A percentile compares a stretch with the other conserved stretches of the same genome.
Evolutionary conservation across 2,797 vertebrate species (phyloP).

Genomic region (Echiichthys vipera): DNA sequence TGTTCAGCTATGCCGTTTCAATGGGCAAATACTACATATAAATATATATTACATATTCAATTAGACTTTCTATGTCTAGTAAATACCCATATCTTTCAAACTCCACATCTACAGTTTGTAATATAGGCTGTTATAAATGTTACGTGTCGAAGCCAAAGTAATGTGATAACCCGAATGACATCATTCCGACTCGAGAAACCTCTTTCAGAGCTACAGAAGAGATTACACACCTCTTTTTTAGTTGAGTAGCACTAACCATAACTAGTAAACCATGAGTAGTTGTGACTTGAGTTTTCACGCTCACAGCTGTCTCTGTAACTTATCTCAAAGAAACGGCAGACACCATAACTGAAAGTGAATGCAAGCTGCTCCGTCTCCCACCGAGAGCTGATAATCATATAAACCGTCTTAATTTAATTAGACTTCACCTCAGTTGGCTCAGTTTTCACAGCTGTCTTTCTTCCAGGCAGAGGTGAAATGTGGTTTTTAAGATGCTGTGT

Average conservation of each 20-base stretch:
- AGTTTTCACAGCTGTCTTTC: constrained; percentile 57
- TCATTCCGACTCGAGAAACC: not conserved
- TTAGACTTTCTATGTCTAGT: no score
- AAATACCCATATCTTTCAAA: no score
- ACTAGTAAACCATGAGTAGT: not conserved
- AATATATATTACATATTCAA: no score
- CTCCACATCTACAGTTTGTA: no score
- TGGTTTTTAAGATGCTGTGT: constrained; percentile 56
- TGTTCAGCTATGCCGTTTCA: not conserved
- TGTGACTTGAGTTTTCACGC: constrained; percentile 6
- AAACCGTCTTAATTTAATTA: constrained; percentile 80
- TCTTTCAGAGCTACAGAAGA: not conserved
- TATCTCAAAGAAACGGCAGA: constrained; percentile 14
- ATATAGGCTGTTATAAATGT: no score
- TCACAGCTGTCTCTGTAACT: constrained; percentile 34
- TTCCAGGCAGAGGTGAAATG: constrained; percentile 68
- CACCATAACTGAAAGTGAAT: constrained; percentile 37
- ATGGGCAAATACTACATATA: no score
- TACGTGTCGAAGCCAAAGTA: no score
- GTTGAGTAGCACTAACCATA: not conserved
- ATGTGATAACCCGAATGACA: not conserved
- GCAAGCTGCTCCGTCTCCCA: constrained; percentile 40
- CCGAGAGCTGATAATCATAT: constrained; percentile 71
- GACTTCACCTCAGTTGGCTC: constrained; percentile 67
- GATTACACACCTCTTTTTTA: not conserved